A percentile compares a stretch with the other conserved stretches of the same genome.
Evolutionary conservation across 2,797 vertebrate species (phyloP).

Genomic region (Siniperca scherzeri): DNA sequence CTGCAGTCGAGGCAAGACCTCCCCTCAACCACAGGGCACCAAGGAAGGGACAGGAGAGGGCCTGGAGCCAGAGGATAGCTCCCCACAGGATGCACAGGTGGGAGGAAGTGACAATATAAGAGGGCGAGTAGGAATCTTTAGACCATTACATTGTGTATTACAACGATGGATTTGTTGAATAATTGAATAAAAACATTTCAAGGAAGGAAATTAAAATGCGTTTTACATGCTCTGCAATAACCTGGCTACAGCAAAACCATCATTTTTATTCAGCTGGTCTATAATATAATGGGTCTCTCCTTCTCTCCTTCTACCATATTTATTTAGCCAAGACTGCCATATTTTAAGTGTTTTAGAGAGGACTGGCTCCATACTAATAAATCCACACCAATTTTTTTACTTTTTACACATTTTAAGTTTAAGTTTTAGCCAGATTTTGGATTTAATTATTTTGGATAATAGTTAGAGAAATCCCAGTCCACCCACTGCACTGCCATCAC

Average conservation of each 20-base stretch:
- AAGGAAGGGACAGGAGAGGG: constrained; percentile 91
- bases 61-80: constrained; percentile 88
- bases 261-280: background rate
- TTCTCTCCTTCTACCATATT: background rate
- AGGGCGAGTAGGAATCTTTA: background rate
- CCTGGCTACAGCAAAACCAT: background rate
- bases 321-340: background rate
- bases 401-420: background rate
- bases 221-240: background rate
- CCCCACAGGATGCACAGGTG: constrained; percentile 94
- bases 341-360: background rate
- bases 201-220: background rate
- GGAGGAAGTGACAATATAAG: background rate
- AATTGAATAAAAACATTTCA: background rate
- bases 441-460: background rate
- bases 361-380: background rate
- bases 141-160: background rate
- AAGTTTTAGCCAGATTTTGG: constrained; percentile 9
- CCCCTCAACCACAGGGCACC: constrained; percentile 88
- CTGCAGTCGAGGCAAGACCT: constrained; percentile 90
- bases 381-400: background rate
- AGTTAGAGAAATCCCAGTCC: background rate
- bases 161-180: background rate
- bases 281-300: background rate
- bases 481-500: background rate